phyloP scores from a whole-genome alignment of 2,113 vertebrate species.

The Spheniscus mendiculus region DNA sequence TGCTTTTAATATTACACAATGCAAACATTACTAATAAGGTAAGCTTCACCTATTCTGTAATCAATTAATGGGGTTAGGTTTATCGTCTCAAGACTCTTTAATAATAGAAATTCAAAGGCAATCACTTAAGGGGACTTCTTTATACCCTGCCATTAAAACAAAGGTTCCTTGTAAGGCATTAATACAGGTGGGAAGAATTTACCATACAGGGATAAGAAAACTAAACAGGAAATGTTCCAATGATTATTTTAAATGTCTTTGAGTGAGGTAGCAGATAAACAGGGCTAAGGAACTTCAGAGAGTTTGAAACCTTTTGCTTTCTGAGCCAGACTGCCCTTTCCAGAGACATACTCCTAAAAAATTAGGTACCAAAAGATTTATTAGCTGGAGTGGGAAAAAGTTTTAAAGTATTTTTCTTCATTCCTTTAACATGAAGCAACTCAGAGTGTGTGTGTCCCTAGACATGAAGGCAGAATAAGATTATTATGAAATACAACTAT shows the following conservation, averaged over 20 bases:
- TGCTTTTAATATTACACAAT: neutral
- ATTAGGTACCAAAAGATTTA: slow-evolving; percentile 28
- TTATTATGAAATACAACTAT: neutral
- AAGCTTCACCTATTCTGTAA: neutral
- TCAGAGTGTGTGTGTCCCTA: neutral
- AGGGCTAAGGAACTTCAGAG: neutral
- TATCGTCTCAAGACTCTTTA: neutral
- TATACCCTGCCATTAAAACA: neutral
- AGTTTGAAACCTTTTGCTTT: neutral
- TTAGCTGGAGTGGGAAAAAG: neutral
- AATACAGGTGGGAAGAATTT: neutral
- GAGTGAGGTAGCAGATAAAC: slow-evolving; percentile 26
- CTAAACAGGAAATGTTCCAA: neutral
- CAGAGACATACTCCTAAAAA: neutral
- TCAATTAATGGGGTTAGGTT: neutral
- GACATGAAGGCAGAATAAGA: neutral
- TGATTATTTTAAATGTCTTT: neutral
- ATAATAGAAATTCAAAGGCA: neutral
- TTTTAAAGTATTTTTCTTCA: slow-evolving; percentile 16
- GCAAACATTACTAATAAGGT: neutral
- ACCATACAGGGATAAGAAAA: neutral
- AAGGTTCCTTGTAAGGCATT: neutral
- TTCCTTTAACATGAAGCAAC: slow-evolving; percentile 9
- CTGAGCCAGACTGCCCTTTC: neutral
- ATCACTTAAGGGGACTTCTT: neutral